Evolutionary conservation across 2,113 vertebrate genomes (phyloP).

Genomic region (Macaca nemestrina): DNA sequence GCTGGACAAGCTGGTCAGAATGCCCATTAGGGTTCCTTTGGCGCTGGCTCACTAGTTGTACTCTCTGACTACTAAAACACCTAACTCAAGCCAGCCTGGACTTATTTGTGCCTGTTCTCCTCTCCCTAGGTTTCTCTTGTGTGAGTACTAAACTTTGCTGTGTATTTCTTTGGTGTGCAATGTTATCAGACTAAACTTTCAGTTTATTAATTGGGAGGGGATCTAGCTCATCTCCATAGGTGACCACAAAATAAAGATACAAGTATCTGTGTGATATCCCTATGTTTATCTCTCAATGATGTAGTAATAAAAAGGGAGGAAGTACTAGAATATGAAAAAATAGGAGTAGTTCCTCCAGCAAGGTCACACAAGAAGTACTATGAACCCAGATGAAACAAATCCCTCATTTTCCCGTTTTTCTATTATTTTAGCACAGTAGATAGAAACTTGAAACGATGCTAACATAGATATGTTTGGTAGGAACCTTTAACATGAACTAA

Average conservation of each 20-base stretch:
- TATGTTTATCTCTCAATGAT: neutral
- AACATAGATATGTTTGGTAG: neutral
- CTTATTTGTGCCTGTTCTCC: neutral
- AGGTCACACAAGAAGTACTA: constrained; percentile 50
- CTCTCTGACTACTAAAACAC: neutral
- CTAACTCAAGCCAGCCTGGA: neutral
- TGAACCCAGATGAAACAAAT: constrained; percentile 63
- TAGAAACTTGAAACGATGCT: neutral
- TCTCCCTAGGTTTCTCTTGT: neutral
- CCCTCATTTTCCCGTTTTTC: constrained; percentile 52
- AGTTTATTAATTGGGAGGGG: neutral
- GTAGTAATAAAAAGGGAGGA: neutral
- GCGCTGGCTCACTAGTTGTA: fast-evolving
- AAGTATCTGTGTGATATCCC: neutral
- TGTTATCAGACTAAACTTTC: neutral
- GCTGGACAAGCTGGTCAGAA: neutral
- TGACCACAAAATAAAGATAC: neutral
- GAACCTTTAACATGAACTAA: neutral
- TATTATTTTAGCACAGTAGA: neutral
- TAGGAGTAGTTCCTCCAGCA: constrained; percentile 58
- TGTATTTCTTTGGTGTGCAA: neutral
- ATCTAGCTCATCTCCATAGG: neutral
- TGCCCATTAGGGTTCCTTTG: neutral
- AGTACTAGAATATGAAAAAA: neutral
- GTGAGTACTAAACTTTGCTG: neutral